Conservation (phyloP, 2,888 invertebrate species). For the Eubasilissa splendida region DNA sequence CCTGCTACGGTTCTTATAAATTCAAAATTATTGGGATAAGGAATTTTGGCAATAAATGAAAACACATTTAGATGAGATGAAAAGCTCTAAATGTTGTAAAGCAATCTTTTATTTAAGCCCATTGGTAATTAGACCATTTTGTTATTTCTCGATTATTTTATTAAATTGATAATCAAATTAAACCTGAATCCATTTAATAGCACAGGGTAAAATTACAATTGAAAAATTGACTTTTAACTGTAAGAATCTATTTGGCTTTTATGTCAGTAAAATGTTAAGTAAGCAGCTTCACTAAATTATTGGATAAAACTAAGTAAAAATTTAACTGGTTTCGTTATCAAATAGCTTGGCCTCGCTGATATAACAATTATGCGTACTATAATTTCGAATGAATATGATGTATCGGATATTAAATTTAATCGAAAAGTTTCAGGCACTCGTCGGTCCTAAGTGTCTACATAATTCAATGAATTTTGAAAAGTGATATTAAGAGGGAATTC, state of each 20-base stretch:
- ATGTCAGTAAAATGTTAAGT: too few relatives aligned
- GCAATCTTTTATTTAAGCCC: conserved; percentile 18
- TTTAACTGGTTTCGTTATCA: too few relatives aligned
- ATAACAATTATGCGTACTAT: too few relatives aligned
- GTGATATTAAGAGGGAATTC: conserved; percentile 31
- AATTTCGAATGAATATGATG: background rate
- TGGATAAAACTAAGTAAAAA: too few relatives aligned
- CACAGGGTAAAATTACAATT: conserved; percentile 43
- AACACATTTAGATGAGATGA: background rate
- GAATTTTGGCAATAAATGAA: conserved; percentile 33
- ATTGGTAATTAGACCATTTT: background rate
- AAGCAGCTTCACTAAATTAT: too few relatives aligned
- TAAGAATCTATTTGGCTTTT: too few relatives aligned
- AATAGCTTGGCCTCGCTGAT: too few relatives aligned
- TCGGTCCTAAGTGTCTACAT: conserved; percentile 27
- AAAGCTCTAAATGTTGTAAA: conserved; percentile 26
- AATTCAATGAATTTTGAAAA: conserved; percentile 42
- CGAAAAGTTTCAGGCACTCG: background rate
- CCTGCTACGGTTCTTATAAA: conserved; percentile 39
- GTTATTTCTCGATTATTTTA: conserved; percentile 6
- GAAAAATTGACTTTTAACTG: background rate
- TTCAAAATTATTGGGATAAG: conserved; percentile 11
- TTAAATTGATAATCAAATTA: background rate
- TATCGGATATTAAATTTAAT: background rate
- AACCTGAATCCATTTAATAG: conserved; percentile 24